phyloP scores from a whole-genome alignment of 2,113 vertebrate species.

The Microcebus murinus region DNA sequence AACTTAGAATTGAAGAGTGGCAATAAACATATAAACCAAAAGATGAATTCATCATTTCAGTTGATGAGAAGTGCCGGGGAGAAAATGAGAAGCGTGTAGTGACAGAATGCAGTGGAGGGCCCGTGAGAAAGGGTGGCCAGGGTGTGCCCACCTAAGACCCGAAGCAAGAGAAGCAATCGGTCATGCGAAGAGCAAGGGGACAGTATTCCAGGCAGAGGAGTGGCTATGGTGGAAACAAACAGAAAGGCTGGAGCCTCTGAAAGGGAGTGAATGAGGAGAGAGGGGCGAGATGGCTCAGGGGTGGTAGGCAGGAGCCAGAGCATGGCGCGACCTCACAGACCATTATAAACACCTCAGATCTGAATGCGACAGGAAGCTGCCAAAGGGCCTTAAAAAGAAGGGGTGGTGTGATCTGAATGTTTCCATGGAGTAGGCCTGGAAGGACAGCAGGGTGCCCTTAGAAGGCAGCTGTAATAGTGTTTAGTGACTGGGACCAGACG shows the following conservation, averaged over 20 bases:
- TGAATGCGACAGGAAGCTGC: neutral
- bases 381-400: neutral
- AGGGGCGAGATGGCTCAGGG: neutral
- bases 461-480: neutral
- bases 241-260: neutral
- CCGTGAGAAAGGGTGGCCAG: neutral
- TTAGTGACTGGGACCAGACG: neutral
- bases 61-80: neutral
- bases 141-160: neutral
- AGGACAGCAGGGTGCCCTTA: neutral
- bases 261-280: neutral
- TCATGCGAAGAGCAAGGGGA: neutral
- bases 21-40: neutral
- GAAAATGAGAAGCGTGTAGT: neutral
- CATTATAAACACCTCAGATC: neutral
- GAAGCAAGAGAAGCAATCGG: neutral
- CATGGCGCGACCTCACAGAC: neutral
- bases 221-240: neutral
- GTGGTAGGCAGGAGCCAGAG: neutral
- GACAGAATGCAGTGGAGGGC: neutral
- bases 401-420: neutral
- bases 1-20: slow-evolving; percentile 27
- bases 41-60: neutral
- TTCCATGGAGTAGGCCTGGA: neutral
- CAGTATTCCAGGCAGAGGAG: neutral